Evolutionary conservation across 2,888 invertebrate species (phyloP), one percentile per base, ranked within the genome.

Genomic region (Acleris laterana): DNA sequence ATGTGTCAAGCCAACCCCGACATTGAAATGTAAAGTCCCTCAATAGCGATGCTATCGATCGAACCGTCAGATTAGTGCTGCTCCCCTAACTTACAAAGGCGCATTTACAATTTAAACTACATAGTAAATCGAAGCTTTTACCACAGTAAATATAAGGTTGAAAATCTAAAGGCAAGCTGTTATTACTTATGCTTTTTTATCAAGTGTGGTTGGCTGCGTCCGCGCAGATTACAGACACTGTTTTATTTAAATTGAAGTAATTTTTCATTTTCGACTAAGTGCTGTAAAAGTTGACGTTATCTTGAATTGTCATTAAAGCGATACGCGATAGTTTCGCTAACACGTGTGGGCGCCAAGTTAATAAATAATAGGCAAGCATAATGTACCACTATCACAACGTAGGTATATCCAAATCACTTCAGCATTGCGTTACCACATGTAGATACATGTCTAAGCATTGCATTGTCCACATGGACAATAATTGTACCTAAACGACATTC

Each of bases 21-120:
- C 50, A 20, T 49, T 38, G 49, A 9, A 38, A 19, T 19, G 32
- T 53, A 17, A 28, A 28, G 52, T 52, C 52, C 28, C 25, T 53
- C 53, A 53, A 53, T 25, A 25, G 32, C 32, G 53, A 17, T 51
- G 53, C 53, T 53, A 53, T 53, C 53, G 53, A 53, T 53, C 53
- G 53, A 13, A 19, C 38, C 38, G 38, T 38, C 38, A 38, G 38
- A 38, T 38, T 38, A 38, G 38, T 32, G 38, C 13, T 38, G 38
- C 38, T 38, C 38, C 38, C 38, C 13, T 38, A 38, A 11, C 38
- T 1, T 38, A 38, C 9, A 38, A 38, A 13, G 38, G 13, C 11
- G 38, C 38, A 38, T 38, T 38, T 13, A 38, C 38, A 38, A 38
- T 9, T 38, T 38, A 38, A 38, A 38, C 13, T 13, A 9, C 38